A percentile compares a stretch with the other conserved stretches of the same genome.
phyloP scores from a whole-genome alignment of 2,888 invertebrate species.

The Nemotelus pantherinus region DNA sequence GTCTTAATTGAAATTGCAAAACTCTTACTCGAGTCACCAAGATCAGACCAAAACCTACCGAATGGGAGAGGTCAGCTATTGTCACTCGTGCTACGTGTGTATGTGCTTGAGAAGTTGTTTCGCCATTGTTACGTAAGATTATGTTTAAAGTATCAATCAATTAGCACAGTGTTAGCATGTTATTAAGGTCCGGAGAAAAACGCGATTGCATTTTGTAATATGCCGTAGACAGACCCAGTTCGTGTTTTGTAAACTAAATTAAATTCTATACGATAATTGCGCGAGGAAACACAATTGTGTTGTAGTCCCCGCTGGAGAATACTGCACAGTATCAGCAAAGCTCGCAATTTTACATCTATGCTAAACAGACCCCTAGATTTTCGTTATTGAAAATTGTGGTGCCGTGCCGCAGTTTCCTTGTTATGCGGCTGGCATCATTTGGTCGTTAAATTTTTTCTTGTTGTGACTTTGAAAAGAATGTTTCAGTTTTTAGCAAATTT shows the following conservation, averaged over 20 bases:
- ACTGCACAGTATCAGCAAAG: too few species aligned
- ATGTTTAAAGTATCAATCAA: conserved; percentile 3
- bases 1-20: conserved; percentile 14
- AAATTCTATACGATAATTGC: neutral
- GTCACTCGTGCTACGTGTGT: neutral
- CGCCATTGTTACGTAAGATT: neutral
- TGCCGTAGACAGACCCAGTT: conserved; percentile 1
- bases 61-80: neutral
- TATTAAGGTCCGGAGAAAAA: neutral
- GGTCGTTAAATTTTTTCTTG: too few species aligned
- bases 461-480: too few species aligned
- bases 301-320: neutral
- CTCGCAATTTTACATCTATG: too few species aligned
- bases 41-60: neutral
- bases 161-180: conserved; percentile 22
- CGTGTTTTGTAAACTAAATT: conserved; percentile 21
- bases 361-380: too few species aligned
- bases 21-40: neutral
- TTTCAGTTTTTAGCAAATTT: too few species aligned
- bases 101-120: neutral
- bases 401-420: too few species aligned
- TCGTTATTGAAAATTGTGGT: too few species aligned
- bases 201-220: neutral
- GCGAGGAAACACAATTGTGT: neutral
- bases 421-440: too few species aligned